phyloP scores from a whole-genome alignment of 2,888 invertebrate genomes.

The Drosophila dives region DNA sequence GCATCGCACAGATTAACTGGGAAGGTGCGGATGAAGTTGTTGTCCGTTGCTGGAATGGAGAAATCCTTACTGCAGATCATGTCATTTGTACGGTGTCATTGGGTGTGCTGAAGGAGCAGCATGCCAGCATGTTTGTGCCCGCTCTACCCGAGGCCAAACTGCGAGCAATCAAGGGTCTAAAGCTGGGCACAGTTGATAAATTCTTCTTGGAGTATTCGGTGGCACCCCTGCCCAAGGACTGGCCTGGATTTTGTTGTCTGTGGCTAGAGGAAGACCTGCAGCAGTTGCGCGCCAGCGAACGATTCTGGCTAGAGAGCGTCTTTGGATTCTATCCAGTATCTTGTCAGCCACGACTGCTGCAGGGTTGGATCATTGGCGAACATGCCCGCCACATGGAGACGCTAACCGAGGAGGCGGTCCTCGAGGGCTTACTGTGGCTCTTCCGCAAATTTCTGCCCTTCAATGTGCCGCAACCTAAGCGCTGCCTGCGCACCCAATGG shows the following conservation, averaged over 20 bases:
- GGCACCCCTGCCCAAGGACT: constrained; percentile 86
- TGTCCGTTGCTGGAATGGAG: constrained; percentile 82
- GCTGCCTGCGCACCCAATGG: constrained; percentile 87
- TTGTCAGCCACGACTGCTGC: constrained; percentile 87
- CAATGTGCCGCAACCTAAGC: constrained; percentile 63
- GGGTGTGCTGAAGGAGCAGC: constrained; percentile 86
- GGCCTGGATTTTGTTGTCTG: constrained; percentile 86
- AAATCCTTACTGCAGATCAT: constrained; percentile 85
- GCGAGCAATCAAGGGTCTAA: constrained; percentile 86
- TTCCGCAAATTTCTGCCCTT: constrained; percentile 77
- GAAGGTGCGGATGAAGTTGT: constrained; percentile 43
- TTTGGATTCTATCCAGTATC: constrained; percentile 89
- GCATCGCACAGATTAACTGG: constrained; percentile 76
- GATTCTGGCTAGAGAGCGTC: constrained; percentile 88
- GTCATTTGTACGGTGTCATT: constrained; percentile 87
- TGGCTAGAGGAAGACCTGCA: constrained; percentile 86
- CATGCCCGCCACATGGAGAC: constrained; percentile 87
- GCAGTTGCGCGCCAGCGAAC: constrained; percentile 61
- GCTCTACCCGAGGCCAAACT: constrained; percentile 85
- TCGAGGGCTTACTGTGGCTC: constrained; percentile 73
- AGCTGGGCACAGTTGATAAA: constrained; percentile 88
- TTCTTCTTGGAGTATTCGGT: constrained; percentile 87
- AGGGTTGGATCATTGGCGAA: constrained; percentile 89
- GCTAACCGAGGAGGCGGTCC: constrained; percentile 86
- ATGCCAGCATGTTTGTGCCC: constrained; percentile 85